A percentile compares a stretch with the other conserved stretches of the same genome.
Conservation (phyloP, 2,113 vertebrate genomes). For the Caranx melampygus region DNA sequence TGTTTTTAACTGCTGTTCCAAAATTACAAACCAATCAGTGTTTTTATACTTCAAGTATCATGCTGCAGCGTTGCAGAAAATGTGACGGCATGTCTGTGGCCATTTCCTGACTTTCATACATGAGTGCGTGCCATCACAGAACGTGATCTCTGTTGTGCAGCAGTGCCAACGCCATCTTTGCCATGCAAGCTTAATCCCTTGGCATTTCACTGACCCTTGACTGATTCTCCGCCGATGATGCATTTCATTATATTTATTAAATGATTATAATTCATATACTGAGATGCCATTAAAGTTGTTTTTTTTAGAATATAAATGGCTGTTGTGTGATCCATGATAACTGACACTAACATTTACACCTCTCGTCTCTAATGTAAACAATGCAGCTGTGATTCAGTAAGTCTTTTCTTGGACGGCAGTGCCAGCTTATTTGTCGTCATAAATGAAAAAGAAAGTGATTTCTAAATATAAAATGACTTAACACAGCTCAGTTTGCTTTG, state of each 20-base stretch:
- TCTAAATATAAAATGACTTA: constrained; percentile 12
- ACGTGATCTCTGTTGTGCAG: constrained; percentile 62
- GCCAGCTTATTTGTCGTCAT: constrained; percentile 1
- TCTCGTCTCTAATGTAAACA: neutral
- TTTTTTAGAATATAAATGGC: neutral
- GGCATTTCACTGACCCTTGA: constrained; percentile 61
- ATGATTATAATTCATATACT: neutral
- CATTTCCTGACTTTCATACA: constrained; percentile 15
- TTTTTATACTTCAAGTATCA: neutral
- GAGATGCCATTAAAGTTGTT: neutral
- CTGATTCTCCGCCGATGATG: constrained; percentile 32
- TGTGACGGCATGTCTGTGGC: constrained; percentile 20
- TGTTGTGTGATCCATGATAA: neutral
- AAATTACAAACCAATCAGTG: neutral
- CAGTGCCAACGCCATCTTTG: constrained; percentile 64
- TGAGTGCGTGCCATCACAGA: constrained; percentile 63
- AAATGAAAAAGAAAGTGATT: constrained; percentile 9
- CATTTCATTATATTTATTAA: constrained; percentile 35
- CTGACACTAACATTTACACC: neutral
- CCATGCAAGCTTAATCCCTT: constrained; percentile 69
- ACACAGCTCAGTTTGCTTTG: constrained; percentile 2
- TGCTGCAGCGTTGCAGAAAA: neutral
- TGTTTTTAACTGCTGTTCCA: neutral
- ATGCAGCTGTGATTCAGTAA: neutral
- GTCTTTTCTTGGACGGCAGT: constrained; percentile 1